Evolutionary conservation across 2,113 vertebrate genomes (phyloP).

Genomic region (Lates calcarifer): DNA sequence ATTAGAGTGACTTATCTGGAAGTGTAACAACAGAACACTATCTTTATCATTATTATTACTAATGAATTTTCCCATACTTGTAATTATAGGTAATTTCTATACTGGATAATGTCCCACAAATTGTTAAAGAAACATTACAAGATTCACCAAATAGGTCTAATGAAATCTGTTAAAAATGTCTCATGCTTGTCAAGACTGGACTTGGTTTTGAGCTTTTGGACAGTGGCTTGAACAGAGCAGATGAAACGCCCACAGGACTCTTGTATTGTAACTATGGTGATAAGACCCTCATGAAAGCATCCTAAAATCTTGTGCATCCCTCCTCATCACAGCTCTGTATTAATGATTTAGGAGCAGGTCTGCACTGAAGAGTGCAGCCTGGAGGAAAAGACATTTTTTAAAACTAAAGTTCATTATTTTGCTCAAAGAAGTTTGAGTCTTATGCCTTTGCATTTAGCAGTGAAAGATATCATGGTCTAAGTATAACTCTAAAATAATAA

Average conservation of each 20-base stretch:
- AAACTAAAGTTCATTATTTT: not conserved
- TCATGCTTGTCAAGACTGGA: not conserved
- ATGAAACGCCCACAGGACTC: slow-evolving; percentile 36
- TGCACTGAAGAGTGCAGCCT: not conserved
- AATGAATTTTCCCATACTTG: not conserved
- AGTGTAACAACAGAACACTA: not conserved
- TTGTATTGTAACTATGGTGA: slow-evolving; percentile 44
- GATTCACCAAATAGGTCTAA: not conserved
- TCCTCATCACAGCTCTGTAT: slow-evolving; percentile 10
- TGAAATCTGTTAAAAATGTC: slow-evolving; percentile 22
- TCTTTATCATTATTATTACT: not conserved
- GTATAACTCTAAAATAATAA: not conserved
- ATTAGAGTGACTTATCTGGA: not conserved
- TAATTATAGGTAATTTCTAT: not conserved
- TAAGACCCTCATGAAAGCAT: slow-evolving; percentile 20
- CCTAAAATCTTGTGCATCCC: slow-evolving; percentile 12
- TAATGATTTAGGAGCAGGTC: slow-evolving; percentile 16
- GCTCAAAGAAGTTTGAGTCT: not conserved
- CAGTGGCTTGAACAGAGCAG: slow-evolving; percentile 35
- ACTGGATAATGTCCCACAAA: slow-evolving; percentile 12
- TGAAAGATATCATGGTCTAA: not conserved
- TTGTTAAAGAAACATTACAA: too few relatives aligned
- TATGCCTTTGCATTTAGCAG: not conserved
- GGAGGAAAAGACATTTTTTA: not conserved
- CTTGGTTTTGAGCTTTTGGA: slow-evolving; percentile 33